phyloP scores from a whole-genome alignment of 2,113 vertebrate genomes.

The Aldabrachelys gigantea region DNA sequence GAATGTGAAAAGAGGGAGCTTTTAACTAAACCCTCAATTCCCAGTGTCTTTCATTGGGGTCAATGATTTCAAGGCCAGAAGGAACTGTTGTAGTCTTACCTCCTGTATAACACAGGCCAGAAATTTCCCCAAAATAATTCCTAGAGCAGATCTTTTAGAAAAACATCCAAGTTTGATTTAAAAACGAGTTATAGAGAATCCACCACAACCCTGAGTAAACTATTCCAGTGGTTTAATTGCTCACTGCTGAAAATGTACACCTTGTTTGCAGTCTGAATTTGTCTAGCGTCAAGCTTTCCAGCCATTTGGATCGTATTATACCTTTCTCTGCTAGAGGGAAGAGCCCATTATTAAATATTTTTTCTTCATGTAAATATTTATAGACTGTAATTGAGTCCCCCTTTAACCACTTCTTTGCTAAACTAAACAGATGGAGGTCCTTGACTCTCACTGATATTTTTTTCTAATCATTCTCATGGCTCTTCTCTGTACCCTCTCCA shows the following conservation, averaged over 20 bases:
- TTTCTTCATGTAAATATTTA: background rate
- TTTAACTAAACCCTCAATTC: background rate
- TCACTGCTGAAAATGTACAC: background rate
- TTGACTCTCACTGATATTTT: background rate
- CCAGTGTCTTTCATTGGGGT: background rate
- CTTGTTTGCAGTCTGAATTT: background rate
- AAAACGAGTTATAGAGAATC: background rate
- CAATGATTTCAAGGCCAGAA: background rate
- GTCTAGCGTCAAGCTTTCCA: background rate
- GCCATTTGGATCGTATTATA: background rate
- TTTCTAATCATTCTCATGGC: background rate
- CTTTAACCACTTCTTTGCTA: background rate
- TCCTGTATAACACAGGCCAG: background rate
- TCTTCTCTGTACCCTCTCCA: background rate
- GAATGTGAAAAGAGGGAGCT: background rate
- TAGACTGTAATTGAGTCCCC: background rate
- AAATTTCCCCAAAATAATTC: background rate
- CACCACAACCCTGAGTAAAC: background rate
- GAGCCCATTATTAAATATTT: background rate
- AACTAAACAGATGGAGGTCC: background rate
- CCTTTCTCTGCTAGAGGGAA: background rate
- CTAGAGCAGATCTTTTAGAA: background rate
- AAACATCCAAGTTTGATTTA: background rate
- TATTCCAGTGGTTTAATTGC: background rate
- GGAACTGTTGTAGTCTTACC: background rate